These are phyloP conservation scores for Pyrocoelia pectoralis DNA, from an alignment of 2,888 invertebrate genomes.

Conservation along the genomic window DNA sequence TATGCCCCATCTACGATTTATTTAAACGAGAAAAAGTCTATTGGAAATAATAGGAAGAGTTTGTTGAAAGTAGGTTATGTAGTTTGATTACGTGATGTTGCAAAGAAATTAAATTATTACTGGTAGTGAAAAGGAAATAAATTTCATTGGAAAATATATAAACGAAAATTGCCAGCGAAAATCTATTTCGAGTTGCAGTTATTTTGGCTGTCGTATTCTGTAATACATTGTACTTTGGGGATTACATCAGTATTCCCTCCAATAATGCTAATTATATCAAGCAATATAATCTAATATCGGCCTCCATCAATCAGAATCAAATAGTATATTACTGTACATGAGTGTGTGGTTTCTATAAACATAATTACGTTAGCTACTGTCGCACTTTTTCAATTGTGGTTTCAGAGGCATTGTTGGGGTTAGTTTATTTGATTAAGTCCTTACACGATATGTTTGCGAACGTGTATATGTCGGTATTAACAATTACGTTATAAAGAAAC, in stretches of 20 bases:
- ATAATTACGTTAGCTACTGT: slow-evolving; percentile 30
- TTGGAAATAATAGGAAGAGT: not conserved
- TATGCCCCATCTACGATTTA: too few species aligned
- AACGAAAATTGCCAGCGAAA: not conserved
- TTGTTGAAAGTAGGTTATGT: not conserved
- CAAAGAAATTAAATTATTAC: not conserved
- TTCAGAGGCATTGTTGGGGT: slow-evolving; percentile 23
- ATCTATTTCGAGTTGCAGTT: slow-evolving; percentile 1
- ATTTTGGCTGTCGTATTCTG: slow-evolving; percentile 18
- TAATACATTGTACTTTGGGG: slow-evolving; percentile 25
- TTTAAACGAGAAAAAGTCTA: not conserved
- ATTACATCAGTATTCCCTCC: slow-evolving; percentile 23
- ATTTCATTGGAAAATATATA: not conserved
- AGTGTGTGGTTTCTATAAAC: slow-evolving; percentile 34
- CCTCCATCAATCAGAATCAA: slow-evolving; percentile 37
- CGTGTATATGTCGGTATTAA: slow-evolving; percentile 1
- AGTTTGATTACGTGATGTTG: not conserved
- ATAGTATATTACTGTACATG: slow-evolving; percentile 24
- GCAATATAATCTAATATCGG: slow-evolving; percentile 33
- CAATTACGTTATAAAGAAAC: slow-evolving; percentile 1
- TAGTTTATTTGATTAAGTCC: slow-evolving; percentile 26
- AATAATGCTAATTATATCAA: slow-evolving; percentile 33
- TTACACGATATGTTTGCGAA: slow-evolving; percentile 24
- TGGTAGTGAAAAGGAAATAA: slow-evolving; percentile 1
- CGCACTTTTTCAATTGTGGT: slow-evolving; percentile 29